A percentile compares a stretch with the other conserved stretches of the same genome.
Conservation (phyloP, 2,888 invertebrate genomes). For the Uropetala carovei region DNA sequence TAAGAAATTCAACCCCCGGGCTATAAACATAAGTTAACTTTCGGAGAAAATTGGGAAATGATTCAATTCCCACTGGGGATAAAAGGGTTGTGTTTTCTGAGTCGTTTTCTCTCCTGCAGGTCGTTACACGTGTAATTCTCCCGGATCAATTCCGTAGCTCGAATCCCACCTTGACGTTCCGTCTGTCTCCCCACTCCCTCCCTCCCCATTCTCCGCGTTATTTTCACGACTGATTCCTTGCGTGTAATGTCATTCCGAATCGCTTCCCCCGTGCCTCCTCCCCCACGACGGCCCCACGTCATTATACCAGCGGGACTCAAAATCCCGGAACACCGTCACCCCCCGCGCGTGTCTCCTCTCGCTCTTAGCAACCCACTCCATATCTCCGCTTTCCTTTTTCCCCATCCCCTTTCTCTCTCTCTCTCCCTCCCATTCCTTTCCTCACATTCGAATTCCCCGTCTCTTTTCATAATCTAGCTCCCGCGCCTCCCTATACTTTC, state of each 20-base stretch:
- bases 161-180: neutral
- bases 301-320: neutral
- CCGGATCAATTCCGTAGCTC: neutral
- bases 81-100: neutral
- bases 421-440: no score
- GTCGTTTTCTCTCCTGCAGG: neutral
- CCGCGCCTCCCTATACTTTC: no score
- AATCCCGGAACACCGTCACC: neutral
- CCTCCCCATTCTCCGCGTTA: neutral
- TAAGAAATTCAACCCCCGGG: no score
- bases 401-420: no score
- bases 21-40: neutral
- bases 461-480: no score
- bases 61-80: neutral
- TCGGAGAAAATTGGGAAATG: neutral
- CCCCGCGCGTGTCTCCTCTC: neutral
- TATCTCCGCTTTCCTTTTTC: no score
- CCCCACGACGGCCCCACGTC: neutral
- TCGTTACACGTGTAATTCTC: neutral
- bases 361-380: no score
- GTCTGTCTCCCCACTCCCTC: no score
- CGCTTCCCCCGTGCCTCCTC: neutral
- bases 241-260: conserved; percentile 5
- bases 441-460: no score
- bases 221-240: neutral